Evolutionary conservation across 2,797 vertebrate genomes (phyloP).

Genomic region (Calcarius lapponicus): DNA sequence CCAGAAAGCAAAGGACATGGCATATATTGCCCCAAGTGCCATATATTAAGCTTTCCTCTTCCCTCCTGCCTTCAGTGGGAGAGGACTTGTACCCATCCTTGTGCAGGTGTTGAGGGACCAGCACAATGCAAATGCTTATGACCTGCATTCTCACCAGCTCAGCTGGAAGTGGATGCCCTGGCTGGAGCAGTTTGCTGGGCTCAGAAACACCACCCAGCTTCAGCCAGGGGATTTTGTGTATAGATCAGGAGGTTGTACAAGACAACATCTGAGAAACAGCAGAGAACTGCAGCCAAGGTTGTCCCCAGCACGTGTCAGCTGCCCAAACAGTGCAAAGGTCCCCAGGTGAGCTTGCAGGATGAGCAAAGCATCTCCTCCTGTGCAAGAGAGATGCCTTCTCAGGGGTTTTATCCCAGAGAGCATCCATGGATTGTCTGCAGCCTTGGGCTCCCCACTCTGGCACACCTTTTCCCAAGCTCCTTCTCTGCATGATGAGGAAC

Average conservation of each 20-base stretch:
- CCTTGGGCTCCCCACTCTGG: rapidly evolving
- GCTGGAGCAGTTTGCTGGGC: background rate
- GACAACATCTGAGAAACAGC: background rate
- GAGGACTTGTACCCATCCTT: rapidly evolving
- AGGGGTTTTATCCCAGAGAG: background rate
- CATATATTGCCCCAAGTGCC: background rate
- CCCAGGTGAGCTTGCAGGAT: background rate
- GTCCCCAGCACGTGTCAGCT: background rate
- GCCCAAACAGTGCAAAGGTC: background rate
- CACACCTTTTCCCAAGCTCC: background rate
- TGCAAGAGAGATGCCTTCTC: background rate
- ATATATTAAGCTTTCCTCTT: rapidly evolving
- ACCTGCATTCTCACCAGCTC: background rate
- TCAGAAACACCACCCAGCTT: background rate
- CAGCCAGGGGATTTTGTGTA: background rate
- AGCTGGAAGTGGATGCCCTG: background rate
- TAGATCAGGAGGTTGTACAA: background rate
- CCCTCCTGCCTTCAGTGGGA: background rate
- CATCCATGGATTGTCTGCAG: background rate
- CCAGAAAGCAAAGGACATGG: background rate
- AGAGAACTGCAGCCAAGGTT: background rate
- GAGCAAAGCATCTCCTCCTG: background rate
- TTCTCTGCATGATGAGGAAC: background rate
- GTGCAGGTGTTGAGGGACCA: background rate
- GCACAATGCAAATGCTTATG: background rate